phyloP scores from a whole-genome alignment of 2,797 vertebrate species.

The Leontopithecus rosalia region DNA sequence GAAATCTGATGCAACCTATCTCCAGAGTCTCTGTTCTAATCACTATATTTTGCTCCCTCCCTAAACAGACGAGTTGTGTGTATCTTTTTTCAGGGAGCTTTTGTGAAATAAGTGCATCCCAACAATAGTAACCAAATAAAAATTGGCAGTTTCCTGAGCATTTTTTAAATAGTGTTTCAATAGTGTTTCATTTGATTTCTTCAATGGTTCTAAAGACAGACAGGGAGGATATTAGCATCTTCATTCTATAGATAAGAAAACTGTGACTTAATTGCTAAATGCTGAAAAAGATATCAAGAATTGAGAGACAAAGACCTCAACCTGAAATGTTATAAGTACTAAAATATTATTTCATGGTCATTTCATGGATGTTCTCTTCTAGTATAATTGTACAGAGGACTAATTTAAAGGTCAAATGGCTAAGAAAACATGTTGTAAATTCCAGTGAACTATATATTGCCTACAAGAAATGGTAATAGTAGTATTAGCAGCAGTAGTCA shows the following conservation, averaged over 20 bases:
- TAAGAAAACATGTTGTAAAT: not conserved
- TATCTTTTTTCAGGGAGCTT: not conserved
- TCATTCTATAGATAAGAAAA: not conserved
- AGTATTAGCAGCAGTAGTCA: not conserved
- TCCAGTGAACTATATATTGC: not conserved
- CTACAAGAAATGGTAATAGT: not conserved
- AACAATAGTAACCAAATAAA: not conserved
- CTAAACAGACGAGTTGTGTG: not conserved
- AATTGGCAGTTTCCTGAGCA: not conserved
- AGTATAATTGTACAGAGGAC: not conserved
- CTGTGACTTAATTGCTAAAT: constrained; percentile 21
- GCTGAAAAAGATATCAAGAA: constrained; percentile 14
- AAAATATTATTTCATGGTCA: not conserved
- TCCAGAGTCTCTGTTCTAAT: not conserved
- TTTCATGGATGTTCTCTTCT: not conserved
- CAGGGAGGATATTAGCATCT: not conserved
- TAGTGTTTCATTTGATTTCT: not conserved
- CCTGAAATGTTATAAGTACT: constrained; percentile 18
- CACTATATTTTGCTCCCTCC: not conserved
- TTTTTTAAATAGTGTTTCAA: not conserved
- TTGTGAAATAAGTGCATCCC: not conserved
- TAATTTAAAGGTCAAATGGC: not conserved
- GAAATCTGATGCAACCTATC: not conserved
- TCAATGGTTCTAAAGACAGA: not conserved
- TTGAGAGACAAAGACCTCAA: not conserved